Percentiles rank a stretch among this genome's conserved stretches.
phyloP scores from a whole-genome alignment of 1,140 invertebrate species.

The Amphibalanus amphitrite region DNA sequence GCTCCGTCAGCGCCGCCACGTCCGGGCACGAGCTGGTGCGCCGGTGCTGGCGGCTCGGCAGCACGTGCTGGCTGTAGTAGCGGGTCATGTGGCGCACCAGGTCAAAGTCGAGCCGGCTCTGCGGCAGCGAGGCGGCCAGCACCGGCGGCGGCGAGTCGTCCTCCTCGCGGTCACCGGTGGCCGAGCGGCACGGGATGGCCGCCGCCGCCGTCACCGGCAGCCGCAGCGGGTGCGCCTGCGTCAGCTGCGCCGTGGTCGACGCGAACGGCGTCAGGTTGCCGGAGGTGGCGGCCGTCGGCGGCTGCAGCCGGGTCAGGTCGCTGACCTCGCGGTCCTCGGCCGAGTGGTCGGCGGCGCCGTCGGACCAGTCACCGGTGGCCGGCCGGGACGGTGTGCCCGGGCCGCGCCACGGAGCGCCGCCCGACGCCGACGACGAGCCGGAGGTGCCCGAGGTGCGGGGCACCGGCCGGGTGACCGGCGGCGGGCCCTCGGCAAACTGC shows the following conservation, averaged over 20 bases:
- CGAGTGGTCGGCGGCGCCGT: neutral
- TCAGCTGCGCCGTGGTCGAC: neutral
- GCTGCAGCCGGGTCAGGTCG: neutral
- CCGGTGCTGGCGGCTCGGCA: neutral
- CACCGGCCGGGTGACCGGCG: neutral
- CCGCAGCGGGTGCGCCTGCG: neutral
- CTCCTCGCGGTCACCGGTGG: neutral
- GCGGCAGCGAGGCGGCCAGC: neutral
- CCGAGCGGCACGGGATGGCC: neutral
- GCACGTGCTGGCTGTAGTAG: slow-evolving; percentile 3
- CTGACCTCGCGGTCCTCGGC: neutral
- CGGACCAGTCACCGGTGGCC: too few relatives aligned
- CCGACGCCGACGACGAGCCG: too few relatives aligned
- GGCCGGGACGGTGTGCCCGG: too few relatives aligned
- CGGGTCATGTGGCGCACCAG: slow-evolving; percentile 7
- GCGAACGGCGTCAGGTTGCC: neutral
- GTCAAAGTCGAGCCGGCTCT: neutral
- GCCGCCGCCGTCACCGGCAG: too few relatives aligned
- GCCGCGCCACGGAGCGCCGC: neutral
- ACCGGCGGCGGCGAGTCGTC: too few relatives aligned
- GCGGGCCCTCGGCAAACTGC: neutral
- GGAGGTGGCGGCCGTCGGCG: too few relatives aligned
- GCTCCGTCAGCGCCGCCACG: neutral
- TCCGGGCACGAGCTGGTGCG: neutral
- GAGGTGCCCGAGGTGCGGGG: neutral